Base-by-base conservation (phyloP, 1,140 invertebrate genomes). In the Papilio machaon region DNA sequence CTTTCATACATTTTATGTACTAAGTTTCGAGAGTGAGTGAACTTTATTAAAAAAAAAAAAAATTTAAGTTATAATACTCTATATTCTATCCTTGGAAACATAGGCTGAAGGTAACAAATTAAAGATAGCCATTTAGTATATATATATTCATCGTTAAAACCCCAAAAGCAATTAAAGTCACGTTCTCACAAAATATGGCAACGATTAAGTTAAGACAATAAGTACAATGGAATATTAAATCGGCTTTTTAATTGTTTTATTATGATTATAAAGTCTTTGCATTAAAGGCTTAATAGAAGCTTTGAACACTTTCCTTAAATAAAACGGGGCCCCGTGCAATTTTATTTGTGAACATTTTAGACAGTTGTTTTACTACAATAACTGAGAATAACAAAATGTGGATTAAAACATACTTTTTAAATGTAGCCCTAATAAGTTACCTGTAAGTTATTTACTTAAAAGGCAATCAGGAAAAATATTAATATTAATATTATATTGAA, bases 211-310 rank as follows among this genome's bases (percentile, higher is more conserved):
- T 60, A 60, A 60, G 58, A 60, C 58, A 60, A 60, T 70, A 70
- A 70, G 64, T n/a, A 70, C 64, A 70, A 70, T 70, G 64, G 64
- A 70, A 70, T 70, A 70, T 70, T 70, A 70, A 70, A 70, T 70
- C 64, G 64, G 64, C 64, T 70, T 70, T 70, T 7, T 11, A 70
- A 70, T 70, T 70, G 64, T 70, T 70, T 70, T 70, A 70, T 70
- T 70, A 70, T 70, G 64, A 70, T 70, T 70, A 35, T 70, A 70
- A 67, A 67, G 64, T 35, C 23, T 70, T 70, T 64, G 60, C 19
- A 30, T 64, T 35, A 70, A 70, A 6, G 15, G 15, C 64, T 70
- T 35, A 35, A 60, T 10, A 19, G 11, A 64, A 64, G 19, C 60
- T 64, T 64, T 64, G 60, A 64, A 11, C 30, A 17, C 64, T 35